Evolutionary conservation across 2,113 vertebrate genomes (phyloP), one percentile per base, ranked within the genome.

Genomic region (Chionis minor): DNA sequence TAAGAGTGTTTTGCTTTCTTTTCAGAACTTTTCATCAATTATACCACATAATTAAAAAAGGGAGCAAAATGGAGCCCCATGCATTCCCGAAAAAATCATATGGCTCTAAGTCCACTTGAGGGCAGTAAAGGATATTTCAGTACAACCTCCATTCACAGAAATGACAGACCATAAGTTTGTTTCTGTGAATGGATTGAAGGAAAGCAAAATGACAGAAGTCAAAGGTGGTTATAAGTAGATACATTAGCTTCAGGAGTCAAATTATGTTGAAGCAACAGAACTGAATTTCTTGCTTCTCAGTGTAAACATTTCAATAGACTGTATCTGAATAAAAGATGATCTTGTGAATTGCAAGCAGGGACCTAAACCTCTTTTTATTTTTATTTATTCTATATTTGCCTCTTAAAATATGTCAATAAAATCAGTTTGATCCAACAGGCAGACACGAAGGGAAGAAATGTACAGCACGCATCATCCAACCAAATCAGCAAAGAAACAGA

Each of bases 61-160:
- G 75, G 17, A 71, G 33, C 51, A 72, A 92, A 90, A 72, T 23
- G 8, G 24, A 93, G 40, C 33, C 28, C 44, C 38, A 3, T 14
- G 32, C 27, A 44, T 74, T 61, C 38, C 62, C 17, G 4, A 71
- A 30, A 83, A 94, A 66, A 89, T 55, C 20, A 19, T 44, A 59
- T 6, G 23, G 30, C 52, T 81, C 67, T 84, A 26, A 47, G 56
- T 83, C 82, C 83, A 91, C 95, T 67, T 72, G 94, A 94, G 86
- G 96, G 94, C 93, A 94, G 88, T 70, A 95, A 80, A 87, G 51
- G 38, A 24, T 65, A 82, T 56, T 81, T 87, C 38, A 85, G 56
- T 30, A 44, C 51, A 80, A 44, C 51, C 19, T 69, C n/a, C 59
- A 83, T 40, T 90, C 88, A 89, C 44, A 82, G 51, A 89, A 88